Evolutionary conservation across 1,140 invertebrate genomes (phyloP).

Genomic region (Aphelinus certus): DNA sequence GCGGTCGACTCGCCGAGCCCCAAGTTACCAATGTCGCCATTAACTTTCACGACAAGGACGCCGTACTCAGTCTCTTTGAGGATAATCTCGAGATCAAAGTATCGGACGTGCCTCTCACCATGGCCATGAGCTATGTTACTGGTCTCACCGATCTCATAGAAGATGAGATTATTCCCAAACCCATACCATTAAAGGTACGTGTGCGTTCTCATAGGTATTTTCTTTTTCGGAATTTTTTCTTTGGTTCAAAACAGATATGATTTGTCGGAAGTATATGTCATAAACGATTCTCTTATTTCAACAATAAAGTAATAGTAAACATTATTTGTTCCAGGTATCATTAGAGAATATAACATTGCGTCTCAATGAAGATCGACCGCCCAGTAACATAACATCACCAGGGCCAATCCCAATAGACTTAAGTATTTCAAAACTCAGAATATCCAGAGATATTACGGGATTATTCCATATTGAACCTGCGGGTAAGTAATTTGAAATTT

Average conservation of each 20-base stretch:
- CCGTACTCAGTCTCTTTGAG: slow-evolving; percentile 56
- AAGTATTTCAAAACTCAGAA: slow-evolving; percentile 73
- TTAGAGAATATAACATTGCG: slow-evolving; percentile 76
- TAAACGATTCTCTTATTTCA: too few relatives aligned
- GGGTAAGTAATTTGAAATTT: slow-evolving; percentile 48
- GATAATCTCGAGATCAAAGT: slow-evolving; percentile 72
- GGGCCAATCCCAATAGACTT: slow-evolving; percentile 83
- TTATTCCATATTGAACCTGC: slow-evolving; percentile 77
- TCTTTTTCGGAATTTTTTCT: too few relatives aligned
- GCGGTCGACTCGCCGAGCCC: slow-evolving; percentile 23
- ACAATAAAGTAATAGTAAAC: too few relatives aligned
- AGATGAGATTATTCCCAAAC: slow-evolving; percentile 82
- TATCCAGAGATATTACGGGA: slow-evolving; percentile 75
- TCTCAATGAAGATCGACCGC: slow-evolving; percentile 82
- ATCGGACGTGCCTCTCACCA: slow-evolving; percentile 73
- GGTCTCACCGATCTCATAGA: slow-evolving; percentile 84
- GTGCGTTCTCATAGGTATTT: neutral
- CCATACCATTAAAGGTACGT: slow-evolving; percentile 80
- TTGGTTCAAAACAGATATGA: too few relatives aligned
- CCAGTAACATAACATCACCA: slow-evolving; percentile 83
- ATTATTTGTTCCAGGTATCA: slow-evolving; percentile 66
- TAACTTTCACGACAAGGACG: slow-evolving; percentile 55
- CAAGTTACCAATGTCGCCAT: slow-evolving; percentile 31
- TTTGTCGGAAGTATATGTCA: too few relatives aligned
- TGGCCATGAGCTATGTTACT: slow-evolving; percentile 84